Conservation (phyloP, 2,888 invertebrate genomes). For the Lathronympha strigana region DNA sequence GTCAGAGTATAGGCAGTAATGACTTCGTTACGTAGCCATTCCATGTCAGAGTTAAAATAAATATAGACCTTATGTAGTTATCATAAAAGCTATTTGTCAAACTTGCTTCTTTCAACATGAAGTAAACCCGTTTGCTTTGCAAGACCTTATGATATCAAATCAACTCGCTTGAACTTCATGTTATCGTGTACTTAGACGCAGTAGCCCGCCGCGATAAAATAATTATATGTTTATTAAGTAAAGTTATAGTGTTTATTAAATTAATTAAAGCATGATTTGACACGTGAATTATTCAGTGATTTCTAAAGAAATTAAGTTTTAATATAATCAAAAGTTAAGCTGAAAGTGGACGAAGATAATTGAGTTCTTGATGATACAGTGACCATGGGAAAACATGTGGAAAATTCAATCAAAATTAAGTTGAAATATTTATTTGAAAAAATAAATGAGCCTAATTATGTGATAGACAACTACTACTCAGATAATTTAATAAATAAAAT, state of each 20-base stretch:
- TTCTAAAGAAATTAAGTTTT: too few relatives aligned
- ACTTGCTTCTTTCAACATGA: too few relatives aligned
- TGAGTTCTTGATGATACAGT: neutral
- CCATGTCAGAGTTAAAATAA: neutral
- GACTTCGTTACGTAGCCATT: conserved; percentile 2
- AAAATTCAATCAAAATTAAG: conserved; percentile 69
- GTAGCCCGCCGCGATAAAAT: neutral
- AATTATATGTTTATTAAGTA: neutral
- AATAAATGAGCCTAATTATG: conserved; percentile 84
- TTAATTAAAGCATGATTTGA: too few relatives aligned
- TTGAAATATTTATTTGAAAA: conserved; percentile 83
- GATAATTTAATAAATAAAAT: conserved; percentile 86
- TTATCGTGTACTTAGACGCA: neutral
- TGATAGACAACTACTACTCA: conserved; percentile 86
- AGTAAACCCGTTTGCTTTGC: neutral
- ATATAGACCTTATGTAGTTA: neutral
- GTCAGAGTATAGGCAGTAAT: neutral
- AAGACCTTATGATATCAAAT: neutral
- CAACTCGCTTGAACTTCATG: neutral
- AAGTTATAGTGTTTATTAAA: too few relatives aligned
- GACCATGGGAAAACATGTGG: conserved; percentile 16
- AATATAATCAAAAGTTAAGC: too few relatives aligned
- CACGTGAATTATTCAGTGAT: too few relatives aligned
- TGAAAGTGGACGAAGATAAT: neutral
- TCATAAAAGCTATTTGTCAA: neutral